phyloP scores from a whole-genome alignment of 2,888 invertebrate genomes.

The Drosophila rellima region DNA sequence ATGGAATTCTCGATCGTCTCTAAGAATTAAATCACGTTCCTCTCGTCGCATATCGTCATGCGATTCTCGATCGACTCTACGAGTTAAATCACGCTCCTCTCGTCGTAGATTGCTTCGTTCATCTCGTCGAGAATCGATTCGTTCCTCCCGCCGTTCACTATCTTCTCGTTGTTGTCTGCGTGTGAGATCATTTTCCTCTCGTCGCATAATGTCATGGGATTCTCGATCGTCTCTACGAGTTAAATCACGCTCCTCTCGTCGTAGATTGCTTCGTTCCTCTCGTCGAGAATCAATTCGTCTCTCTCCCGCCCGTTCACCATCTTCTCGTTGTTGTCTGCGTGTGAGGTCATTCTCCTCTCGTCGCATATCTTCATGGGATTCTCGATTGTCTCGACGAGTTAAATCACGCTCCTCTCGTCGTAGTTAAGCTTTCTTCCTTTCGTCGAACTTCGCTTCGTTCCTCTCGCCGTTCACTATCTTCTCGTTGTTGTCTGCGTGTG shows the following conservation, averaged over 20 bases:
- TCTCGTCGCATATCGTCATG: background rate
- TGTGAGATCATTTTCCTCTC: background rate
- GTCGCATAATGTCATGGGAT: background rate
- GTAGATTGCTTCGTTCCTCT: background rate
- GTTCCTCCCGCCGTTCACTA: background rate
- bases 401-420: slow-evolving; percentile 1
- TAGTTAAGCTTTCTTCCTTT: background rate
- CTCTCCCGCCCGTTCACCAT: background rate
- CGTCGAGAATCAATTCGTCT: background rate
- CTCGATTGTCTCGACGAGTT: slow-evolving; percentile 13
- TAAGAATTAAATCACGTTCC: background rate
- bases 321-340: background rate
- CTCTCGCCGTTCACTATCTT: background rate
- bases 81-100: background rate
- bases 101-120: no score
- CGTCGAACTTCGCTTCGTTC: background rate
- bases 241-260: background rate
- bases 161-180: slow-evolving; percentile 2
- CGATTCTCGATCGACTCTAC: background rate
- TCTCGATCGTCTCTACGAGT: background rate
- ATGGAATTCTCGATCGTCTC: background rate
- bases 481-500: background rate
- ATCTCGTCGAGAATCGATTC: background rate
- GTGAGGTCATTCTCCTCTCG: background rate
- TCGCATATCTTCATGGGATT: background rate